Evolutionary conservation across 92 coral and sea anemone genomes (phyloP).

Genomic region (Ricordea florida): DNA sequence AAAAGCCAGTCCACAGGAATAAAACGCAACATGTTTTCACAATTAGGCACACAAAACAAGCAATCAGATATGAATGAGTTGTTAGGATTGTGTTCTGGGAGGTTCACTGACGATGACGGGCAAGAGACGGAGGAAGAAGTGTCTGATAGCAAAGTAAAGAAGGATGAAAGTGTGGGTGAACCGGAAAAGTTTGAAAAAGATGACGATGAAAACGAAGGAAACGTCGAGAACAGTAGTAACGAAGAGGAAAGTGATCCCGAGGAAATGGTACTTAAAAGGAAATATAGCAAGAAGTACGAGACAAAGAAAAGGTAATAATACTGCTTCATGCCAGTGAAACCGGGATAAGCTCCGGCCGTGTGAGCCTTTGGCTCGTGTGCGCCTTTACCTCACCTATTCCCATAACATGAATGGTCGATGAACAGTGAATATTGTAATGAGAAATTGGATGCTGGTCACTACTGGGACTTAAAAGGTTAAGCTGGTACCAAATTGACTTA

Average conservation of each 20-base stretch:
- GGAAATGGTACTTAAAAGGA: conserved; percentile 58
- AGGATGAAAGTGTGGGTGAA: too few relatives aligned
- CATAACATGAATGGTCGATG: too few relatives aligned
- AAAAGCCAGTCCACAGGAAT: neutral
- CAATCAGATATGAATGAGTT: conserved; percentile 65
- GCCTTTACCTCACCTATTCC: too few relatives aligned
- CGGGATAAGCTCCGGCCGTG: too few relatives aligned
- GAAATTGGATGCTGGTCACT: too few relatives aligned
- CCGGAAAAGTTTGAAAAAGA: conserved; percentile 28
- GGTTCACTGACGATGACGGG: conserved; percentile 35
- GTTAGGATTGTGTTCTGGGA: conserved; percentile 77
- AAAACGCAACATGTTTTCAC: neutral
- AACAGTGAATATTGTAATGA: too few relatives aligned
- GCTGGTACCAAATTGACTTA: too few relatives aligned
- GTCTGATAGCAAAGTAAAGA: neutral
- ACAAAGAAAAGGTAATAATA: conserved; percentile 28
- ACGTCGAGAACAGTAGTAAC: conserved; percentile 15
- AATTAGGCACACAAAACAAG: conserved; percentile 14
- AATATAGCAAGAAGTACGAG: conserved; percentile 63
- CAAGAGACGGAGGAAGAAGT: neutral
- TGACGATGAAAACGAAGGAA: conserved; percentile 27
- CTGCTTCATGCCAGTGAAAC: too few relatives aligned
- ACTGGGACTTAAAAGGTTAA: too few relatives aligned
- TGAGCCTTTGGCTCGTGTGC: too few relatives aligned
- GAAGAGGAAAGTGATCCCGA: conserved; percentile 56